These are phyloP conservation scores for Synanthedon formicaeformis DNA, from an alignment of 2,888 invertebrate species.

Conservation along the genomic window DNA sequence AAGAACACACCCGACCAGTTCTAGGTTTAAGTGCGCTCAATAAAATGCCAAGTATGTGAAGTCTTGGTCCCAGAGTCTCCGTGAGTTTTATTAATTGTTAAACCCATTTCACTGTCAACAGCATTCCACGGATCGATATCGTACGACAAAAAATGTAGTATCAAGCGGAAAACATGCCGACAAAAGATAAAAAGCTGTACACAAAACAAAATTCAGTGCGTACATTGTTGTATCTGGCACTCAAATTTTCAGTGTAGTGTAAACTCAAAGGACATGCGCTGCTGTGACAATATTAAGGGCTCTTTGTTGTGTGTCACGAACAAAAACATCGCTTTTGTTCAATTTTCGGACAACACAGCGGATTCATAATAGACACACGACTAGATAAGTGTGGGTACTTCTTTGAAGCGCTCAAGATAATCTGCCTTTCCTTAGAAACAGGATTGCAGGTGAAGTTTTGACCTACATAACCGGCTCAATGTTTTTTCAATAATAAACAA, in stretches of 20 bases:
- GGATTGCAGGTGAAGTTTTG: too few relatives aligned
- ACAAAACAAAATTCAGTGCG: constrained; percentile 40
- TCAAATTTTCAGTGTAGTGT: constrained; percentile 66
- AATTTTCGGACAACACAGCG: constrained; percentile 31
- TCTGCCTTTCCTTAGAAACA: background rate
- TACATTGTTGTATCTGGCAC: constrained; percentile 44
- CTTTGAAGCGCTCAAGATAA: background rate
- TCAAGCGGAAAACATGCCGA: constrained; percentile 42
- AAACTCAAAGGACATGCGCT: constrained; percentile 57
- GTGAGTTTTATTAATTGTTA: constrained; percentile 66
- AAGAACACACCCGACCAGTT: background rate
- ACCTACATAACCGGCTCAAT: constrained; percentile 15
- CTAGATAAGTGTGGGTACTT: constrained; percentile 8
- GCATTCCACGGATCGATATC: constrained; percentile 60
- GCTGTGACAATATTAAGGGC: constrained; percentile 48
- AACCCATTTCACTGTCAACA: constrained; percentile 68
- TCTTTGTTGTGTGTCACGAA: constrained; percentile 41
- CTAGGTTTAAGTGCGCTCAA: background rate
- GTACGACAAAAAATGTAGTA: constrained; percentile 37
- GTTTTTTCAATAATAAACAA: too few relatives aligned
- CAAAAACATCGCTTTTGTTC: constrained; percentile 52
- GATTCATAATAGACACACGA: constrained; percentile 29
- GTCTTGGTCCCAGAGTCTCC: constrained; percentile 29
- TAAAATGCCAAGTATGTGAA: constrained; percentile 36
- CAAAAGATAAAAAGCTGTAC: constrained; percentile 47